Conservation (phyloP, 1,140 invertebrate species). For the Orius laevigatus region DNA sequence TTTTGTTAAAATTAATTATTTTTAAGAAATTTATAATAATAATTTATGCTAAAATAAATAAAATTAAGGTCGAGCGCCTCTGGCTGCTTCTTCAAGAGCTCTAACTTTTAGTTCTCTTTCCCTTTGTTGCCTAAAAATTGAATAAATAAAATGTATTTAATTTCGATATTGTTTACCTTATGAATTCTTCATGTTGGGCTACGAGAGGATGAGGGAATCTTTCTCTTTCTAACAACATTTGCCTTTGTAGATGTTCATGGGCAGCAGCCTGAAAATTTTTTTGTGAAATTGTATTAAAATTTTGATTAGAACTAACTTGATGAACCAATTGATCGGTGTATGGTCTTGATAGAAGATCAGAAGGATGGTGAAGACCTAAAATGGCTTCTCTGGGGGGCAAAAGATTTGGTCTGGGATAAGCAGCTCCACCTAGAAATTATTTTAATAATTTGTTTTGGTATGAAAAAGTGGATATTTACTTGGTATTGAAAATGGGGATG, state of each 20-base stretch:
- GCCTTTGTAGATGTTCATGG: slow-evolving; percentile 71
- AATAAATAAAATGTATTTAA: background rate
- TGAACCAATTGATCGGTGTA: slow-evolving; percentile 72
- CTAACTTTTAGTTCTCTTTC: slow-evolving; percentile 70
- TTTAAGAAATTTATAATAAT: background rate
- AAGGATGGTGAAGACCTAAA: slow-evolving; percentile 40
- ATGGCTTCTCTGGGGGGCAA: slow-evolving; percentile 40
- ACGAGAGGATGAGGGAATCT: slow-evolving; percentile 48
- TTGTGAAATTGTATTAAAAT: too few species aligned
- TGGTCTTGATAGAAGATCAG: slow-evolving; percentile 56
- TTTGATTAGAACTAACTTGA: slow-evolving; percentile 40
- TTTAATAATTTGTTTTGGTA: too few species aligned
- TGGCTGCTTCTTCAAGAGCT: slow-evolving; percentile 66
- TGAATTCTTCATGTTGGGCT: slow-evolving; percentile 60
- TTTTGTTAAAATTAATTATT: background rate
- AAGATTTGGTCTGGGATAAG: slow-evolving; percentile 41
- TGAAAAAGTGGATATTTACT: slow-evolving; percentile 28
- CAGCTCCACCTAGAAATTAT: slow-evolving; percentile 28
- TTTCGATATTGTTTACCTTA: slow-evolving; percentile 37
- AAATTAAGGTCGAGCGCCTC: slow-evolving; percentile 38
- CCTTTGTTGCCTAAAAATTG: slow-evolving; percentile 35
- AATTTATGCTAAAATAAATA: background rate
- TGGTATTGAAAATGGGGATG: slow-evolving; percentile 40
- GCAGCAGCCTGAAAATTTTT: slow-evolving; percentile 36
- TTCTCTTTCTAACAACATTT: slow-evolving; percentile 67